Conservation (phyloP, 2,797 vertebrate species). For the Chelmon rostratus region DNA sequence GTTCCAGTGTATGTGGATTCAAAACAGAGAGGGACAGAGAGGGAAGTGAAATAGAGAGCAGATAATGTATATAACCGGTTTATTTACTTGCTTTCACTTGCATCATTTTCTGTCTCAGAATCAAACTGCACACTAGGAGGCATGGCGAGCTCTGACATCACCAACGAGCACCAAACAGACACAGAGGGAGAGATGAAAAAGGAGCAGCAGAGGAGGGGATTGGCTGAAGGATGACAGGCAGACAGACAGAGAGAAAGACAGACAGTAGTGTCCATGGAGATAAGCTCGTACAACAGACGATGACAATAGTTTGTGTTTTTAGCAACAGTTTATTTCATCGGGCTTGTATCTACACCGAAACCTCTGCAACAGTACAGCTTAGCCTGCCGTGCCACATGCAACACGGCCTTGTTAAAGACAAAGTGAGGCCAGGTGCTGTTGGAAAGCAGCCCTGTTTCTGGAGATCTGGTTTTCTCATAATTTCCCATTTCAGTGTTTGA, state of each 20-base stretch:
- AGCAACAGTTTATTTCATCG: slow-evolving; percentile 29
- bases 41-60: slow-evolving; percentile 50
- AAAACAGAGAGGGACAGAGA: slow-evolving; percentile 32
- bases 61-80: slow-evolving; percentile 62
- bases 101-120: slow-evolving; percentile 52
- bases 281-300: slow-evolving; percentile 21
- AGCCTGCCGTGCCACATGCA: slow-evolving; percentile 5
- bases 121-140: slow-evolving; percentile 46
- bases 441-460: background rate
- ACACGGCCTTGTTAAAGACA: slow-evolving; percentile 2
- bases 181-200: slow-evolving; percentile 19
- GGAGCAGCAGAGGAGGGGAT: slow-evolving; percentile 27
- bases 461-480: background rate
- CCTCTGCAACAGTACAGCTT: slow-evolving; percentile 1
- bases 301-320: slow-evolving; percentile 39
- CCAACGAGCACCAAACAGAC: slow-evolving; percentile 13
- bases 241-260: slow-evolving; percentile 22
- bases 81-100: slow-evolving; percentile 68
- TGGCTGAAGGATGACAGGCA: slow-evolving; percentile 33
- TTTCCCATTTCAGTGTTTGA: background rate
- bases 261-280: slow-evolving; percentile 34
- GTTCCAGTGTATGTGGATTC: slow-evolving; percentile 37
- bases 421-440: background rate
- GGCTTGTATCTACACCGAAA: background rate
- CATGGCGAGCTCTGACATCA: slow-evolving; percentile 45